Percentiles rank a stretch among this genome's conserved stretches.
These are phyloP conservation scores for Erebia aethiops DNA, from an alignment of 2,888 invertebrate species.

Conservation along the genomic window DNA sequence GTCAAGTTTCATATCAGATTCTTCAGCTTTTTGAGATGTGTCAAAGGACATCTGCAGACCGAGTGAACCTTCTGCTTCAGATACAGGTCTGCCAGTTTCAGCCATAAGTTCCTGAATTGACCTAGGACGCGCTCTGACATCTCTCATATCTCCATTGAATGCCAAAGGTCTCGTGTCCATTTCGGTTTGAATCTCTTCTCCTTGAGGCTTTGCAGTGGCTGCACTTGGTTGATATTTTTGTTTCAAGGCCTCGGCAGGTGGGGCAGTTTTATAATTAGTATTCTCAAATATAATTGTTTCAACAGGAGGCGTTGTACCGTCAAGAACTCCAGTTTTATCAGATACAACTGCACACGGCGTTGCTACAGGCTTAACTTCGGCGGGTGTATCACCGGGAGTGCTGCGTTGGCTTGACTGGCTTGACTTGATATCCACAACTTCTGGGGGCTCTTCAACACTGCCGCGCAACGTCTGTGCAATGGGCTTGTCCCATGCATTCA, in stretches of 20 bases:
- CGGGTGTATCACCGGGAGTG: constrained; percentile 68
- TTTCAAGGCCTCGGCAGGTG: constrained; percentile 86
- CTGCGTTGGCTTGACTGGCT: constrained; percentile 74
- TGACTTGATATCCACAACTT: constrained; percentile 63
- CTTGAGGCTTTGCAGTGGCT: constrained; percentile 71
- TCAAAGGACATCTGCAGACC: constrained; percentile 88
- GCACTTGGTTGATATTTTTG: constrained; percentile 82
- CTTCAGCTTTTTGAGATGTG: constrained; percentile 84
- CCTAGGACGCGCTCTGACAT: constrained; percentile 69
- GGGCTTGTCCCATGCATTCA: constrained; percentile 94
- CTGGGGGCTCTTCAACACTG: constrained; percentile 71
- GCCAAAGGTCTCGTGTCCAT: constrained; percentile 70
- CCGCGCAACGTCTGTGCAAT: constrained; percentile 87
- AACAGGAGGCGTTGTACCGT: constrained; percentile 90
- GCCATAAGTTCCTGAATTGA: constrained; percentile 77
- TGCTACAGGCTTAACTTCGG: constrained; percentile 59
- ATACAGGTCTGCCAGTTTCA: constrained; percentile 61
- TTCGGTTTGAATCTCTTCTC: constrained; percentile 78
- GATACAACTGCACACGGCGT: constrained; percentile 55
- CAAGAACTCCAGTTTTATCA: constrained; percentile 84
- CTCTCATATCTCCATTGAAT: constrained; percentile 75
- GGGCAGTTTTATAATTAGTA: constrained; percentile 92
- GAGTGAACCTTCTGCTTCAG: constrained; percentile 72
- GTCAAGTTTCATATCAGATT: constrained; percentile 95
- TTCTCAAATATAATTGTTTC: constrained; percentile 96